Base-by-base conservation (phyloP, 2,888 invertebrate genomes). In the Apodemia zela region DNA sequence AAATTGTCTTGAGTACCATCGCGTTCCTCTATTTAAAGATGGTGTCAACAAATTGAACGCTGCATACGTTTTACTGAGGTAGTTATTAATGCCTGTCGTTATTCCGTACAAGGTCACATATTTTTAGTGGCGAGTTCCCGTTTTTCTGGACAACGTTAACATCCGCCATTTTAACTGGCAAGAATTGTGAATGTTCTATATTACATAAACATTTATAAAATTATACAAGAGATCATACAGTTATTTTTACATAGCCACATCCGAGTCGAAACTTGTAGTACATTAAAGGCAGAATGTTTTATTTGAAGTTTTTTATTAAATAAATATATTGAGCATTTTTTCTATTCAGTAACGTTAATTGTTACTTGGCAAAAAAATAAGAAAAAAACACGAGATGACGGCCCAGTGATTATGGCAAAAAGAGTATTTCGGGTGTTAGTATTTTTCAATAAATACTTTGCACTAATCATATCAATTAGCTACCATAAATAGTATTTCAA, bases 81-180 rank as follows among this genome's bases (percentile, higher is more conserved):
- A 54, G 54, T 25, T 54, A 54, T 54, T 54, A 54, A 25, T 54
- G 54, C 54, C 25, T 54, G 72, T 63, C 71, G 63, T 47, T 59
- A 64, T 58, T 63, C 51, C 25, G 35, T 59, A 62, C 63, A 58
- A 54, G 54, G 54, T 25, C 54, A 54, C 54, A 54, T 45, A 10
- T 54, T 35, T 38, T 38, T 17, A 64, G 51, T 25, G 49, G 63
- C 54, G n/a, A 35, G 29, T 60, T 51, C 33, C 59, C 38, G 63
- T n/a, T 13, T 45, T 60, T n/a, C 25, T 18, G 59, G 8, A 59
- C 47, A 63, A 21, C 47, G 54, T 54, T 21, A 25, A 54, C 54
- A 54, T 54, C 25, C 54, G 54, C 54, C 54, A 45, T 45, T 54
- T 54, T 21, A 18, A 25, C 29, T 54, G 54, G 54, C 25, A 54